Percentiles rank a stretch among this genome's conserved stretches.
Evolutionary conservation across 2,797 vertebrate genomes (phyloP).

Genomic region (Aphelocoma californica): DNA sequence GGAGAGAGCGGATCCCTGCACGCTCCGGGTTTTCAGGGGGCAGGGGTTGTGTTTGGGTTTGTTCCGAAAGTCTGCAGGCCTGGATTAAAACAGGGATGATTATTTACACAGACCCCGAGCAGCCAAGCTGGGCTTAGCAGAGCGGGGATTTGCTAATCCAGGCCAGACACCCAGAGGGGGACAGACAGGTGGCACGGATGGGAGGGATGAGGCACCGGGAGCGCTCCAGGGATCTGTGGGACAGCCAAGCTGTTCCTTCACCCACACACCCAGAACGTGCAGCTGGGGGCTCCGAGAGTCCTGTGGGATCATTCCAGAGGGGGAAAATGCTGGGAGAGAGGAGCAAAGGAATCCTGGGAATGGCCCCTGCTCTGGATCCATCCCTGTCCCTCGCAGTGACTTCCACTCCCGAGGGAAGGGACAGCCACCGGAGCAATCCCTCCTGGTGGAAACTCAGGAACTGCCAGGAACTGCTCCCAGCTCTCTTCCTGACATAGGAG

Average conservation of each 20-base stretch:
- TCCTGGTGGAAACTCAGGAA: accelerated
- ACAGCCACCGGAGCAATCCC: accelerated
- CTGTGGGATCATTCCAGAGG: background rate
- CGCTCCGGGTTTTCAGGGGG: background rate
- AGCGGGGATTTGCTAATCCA: background rate
- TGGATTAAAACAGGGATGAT: accelerated
- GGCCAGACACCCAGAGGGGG: background rate
- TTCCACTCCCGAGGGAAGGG: background rate
- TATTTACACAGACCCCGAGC: background rate
- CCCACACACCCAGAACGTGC: accelerated
- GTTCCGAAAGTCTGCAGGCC: background rate
- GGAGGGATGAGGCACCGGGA: background rate
- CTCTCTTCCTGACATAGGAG: accelerated
- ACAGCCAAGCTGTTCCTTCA: background rate
- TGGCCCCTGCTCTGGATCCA: background rate
- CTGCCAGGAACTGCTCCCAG: background rate
- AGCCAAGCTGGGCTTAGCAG: background rate
- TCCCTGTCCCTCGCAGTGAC: background rate
- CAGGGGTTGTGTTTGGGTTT: background rate
- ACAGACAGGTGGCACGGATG: background rate
- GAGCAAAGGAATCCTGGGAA: background rate
- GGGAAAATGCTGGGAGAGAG: background rate
- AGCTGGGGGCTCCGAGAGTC: background rate
- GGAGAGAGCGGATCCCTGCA: background rate
- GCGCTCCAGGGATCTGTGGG: background rate